Evolutionary conservation across 1,140 invertebrate genomes (phyloP).

Genomic region (Steinernema feltiae): DNA sequence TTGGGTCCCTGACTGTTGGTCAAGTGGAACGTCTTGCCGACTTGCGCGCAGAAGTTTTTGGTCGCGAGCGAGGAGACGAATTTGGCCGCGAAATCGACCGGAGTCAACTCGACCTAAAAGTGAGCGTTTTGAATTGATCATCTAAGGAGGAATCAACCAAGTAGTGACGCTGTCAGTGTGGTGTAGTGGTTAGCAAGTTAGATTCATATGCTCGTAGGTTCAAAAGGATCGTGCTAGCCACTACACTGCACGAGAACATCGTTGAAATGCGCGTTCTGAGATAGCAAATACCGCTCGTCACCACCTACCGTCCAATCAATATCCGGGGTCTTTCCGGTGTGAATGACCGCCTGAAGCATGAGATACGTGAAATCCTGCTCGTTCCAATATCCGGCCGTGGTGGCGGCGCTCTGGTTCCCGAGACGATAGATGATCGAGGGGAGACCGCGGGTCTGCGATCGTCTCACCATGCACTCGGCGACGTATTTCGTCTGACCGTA

Average conservation of each 20-base stretch:
- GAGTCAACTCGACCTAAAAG: slow-evolving; percentile 62
- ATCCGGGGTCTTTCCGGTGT: slow-evolving; percentile 59
- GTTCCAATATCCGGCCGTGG: slow-evolving; percentile 59
- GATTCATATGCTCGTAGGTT: too few relatives aligned
- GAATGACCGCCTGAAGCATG: slow-evolving; percentile 60
- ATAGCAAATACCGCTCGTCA: too few relatives aligned
- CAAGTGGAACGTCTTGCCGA: slow-evolving; percentile 62
- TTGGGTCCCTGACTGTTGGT: slow-evolving; percentile 42
- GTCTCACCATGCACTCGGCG: slow-evolving; percentile 61
- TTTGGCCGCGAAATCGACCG: slow-evolving; percentile 62
- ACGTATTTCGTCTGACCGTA: slow-evolving; percentile 64
- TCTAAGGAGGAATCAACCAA: too few relatives aligned
- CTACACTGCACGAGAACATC: too few relatives aligned
- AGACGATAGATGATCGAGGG: slow-evolving; percentile 62
- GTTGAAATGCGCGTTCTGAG: too few relatives aligned
- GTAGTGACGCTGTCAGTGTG: too few relatives aligned
- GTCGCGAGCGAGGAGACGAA: slow-evolving; percentile 58
- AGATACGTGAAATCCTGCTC: slow-evolving; percentile 62
- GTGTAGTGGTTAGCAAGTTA: too few relatives aligned
- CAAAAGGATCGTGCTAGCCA: too few relatives aligned
- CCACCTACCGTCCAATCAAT: slow-evolving; percentile 58
- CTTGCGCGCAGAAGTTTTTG: slow-evolving; percentile 54
- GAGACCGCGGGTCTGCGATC: slow-evolving; percentile 58
- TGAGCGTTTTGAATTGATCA: too few relatives aligned
- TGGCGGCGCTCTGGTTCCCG: slow-evolving; percentile 57